Evolutionary conservation across 1,140 invertebrate species (phyloP), one percentile per base, ranked within the genome.

Genomic region (Tetraneura akinire): DNA sequence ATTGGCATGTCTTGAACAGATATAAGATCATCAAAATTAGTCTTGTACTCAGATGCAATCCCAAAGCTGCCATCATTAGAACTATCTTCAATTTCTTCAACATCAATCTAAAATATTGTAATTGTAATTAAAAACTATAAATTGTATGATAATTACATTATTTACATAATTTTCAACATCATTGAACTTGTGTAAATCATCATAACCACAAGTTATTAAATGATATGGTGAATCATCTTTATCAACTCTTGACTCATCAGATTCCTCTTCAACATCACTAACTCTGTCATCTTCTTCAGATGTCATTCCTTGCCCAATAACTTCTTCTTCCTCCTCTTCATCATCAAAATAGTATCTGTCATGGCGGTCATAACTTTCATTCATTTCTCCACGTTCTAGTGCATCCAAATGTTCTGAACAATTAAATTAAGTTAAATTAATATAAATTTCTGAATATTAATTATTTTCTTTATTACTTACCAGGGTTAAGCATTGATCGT

Each of bases 401-500:
- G 91, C 87, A 83, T 95, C 93, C 82, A 96, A 84, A 83, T 92
- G 90, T 82, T 95, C 93, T 90, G 85, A 23, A 86, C 8, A 16
- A 66, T 18, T 51, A 47, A 62, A 66, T 57, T 76, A n/a, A n/a
- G n/a, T n/a, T n/a, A 47, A 47, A 47, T 68, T 21, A 32, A 10
- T 68, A 47, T 16, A 57, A 14, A 81, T 76, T n/a, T n/a, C n/a
- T 14, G 9, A 49, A 64, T 57, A 64, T 81, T n/a, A 6, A 42
- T 53, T 29, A 18, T 53, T 16, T 47, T 68, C n/a, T 47, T 16
- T 9, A 18, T 51, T 53, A 57, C 81, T 82, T 86, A 91, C 90
- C 91, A 81, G 96, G 96, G 88, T 92, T 92, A 26, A 94, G 90
- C 96, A 98, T 97, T 5, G 94, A 94, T 83, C 92, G 91, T 81